Evolutionary conservation across 2,888 invertebrate genomes (phyloP).

Genomic region (Andrena marginata): DNA sequence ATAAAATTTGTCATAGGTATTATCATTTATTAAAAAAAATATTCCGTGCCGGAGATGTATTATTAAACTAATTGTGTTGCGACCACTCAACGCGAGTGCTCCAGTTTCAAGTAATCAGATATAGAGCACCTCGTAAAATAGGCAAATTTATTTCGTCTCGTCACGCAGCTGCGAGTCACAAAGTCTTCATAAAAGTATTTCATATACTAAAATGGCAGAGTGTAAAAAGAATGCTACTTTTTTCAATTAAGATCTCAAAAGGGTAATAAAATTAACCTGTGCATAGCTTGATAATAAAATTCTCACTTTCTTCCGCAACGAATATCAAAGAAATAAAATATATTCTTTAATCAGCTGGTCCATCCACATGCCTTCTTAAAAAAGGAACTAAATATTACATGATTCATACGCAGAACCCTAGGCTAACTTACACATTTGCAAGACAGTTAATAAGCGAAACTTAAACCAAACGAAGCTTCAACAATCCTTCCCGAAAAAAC

Average conservation of each 20-base stretch:
- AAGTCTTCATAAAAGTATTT: background rate
- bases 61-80: background rate
- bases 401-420: too few relatives aligned
- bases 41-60: background rate
- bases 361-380: too few relatives aligned
- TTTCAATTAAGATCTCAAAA: background rate
- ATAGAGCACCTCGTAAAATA: conserved; percentile 4
- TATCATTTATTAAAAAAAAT: conserved; percentile 6
- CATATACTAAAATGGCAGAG: background rate
- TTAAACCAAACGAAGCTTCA: too few relatives aligned
- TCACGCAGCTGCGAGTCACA: background rate
- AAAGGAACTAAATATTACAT: too few relatives aligned
- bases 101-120: conserved; percentile 19
- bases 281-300: too few relatives aligned
- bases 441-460: too few relatives aligned
- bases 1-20: background rate
- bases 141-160: conserved; percentile 16
- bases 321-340: background rate
- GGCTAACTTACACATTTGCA: too few relatives aligned
- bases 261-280: background rate
- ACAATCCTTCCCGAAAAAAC: too few relatives aligned
- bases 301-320: too few relatives aligned
- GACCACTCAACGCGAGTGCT: conserved; percentile 18
- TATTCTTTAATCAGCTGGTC: background rate
- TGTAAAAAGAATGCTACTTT: background rate